A percentile compares a stretch with the other conserved stretches of the same genome.
Conservation (phyloP, 2,888 invertebrate species). For the Bimastos eiseni region DNA sequence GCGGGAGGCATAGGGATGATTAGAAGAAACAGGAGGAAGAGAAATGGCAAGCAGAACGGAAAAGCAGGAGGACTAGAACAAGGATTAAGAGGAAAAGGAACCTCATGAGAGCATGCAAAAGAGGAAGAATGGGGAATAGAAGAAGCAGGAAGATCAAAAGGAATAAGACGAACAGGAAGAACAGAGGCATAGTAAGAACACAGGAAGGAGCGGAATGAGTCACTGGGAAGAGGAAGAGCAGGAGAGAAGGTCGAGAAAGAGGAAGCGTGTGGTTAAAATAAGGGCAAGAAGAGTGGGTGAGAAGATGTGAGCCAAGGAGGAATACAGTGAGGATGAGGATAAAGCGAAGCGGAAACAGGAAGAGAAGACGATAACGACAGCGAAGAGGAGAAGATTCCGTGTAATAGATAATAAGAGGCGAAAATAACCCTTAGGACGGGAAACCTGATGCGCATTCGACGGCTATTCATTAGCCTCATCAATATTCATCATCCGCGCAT, state of each 20-base stretch:
- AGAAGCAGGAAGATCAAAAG: no score
- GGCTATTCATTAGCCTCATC: background rate
- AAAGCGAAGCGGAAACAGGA: background rate
- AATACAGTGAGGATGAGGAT: background rate
- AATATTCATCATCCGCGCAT: background rate
- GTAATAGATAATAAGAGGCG: background rate
- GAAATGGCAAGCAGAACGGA: no score
- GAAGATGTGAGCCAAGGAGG: background rate
- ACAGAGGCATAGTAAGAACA: no score
- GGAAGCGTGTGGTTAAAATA: background rate
- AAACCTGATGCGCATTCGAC: background rate
- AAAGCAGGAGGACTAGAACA: background rate
- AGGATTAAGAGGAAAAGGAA: background rate
- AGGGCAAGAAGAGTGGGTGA: background rate
- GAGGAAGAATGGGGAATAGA: no score
- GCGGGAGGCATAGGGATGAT: no score
- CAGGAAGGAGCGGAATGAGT: no score
- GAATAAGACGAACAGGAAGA: no score
- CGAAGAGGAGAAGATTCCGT: background rate
- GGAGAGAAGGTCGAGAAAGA: background rate
- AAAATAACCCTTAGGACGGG: background rate
- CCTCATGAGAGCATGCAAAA: no score
- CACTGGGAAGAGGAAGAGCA: background rate
- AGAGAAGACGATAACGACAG: background rate
- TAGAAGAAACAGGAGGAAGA: no score